Evolutionary conservation across 2,888 invertebrate genomes (phyloP), one percentile per base, ranked within the genome.

Genomic region (Phaedon cochleariae): DNA sequence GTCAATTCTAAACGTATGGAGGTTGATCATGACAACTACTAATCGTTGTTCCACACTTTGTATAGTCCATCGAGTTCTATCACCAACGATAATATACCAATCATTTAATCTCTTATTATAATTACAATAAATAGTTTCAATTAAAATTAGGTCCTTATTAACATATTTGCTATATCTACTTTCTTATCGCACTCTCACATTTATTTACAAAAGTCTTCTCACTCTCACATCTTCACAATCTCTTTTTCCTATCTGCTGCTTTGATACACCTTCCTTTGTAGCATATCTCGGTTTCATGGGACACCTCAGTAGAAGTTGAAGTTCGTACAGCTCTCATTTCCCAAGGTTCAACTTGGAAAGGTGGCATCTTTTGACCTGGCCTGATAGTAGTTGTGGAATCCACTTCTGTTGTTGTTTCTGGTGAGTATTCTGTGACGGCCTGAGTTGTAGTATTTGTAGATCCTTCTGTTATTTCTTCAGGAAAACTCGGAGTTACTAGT

Each of bases 251-350:
- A 41, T 81, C 78, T 59, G 75, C 79, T 29, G 85, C 85, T 84
- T 94, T 94, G 69, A 94, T 89, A 81, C 95, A 95, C 78, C 91
- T 90, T 12, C 95, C 95, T 79, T 92, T 89, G 81, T 92, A 95
- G 79, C 95, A 95, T 69, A 95, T 95, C 84, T 94, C 94, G 34
- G 94, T 94, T 87, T 94, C 93, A 73, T 94, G 91, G 12, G 93
- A 92, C 48, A 93, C 86, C 81, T 92, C 92, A 18, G 93, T 93
- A 1, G 92, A 92, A 77, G 91, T 92, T 1, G 93, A 92, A 0
- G 94, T 94, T 71, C 90, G 88, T 7, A 92, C 82, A 5, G 89
- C 86, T 85, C 10, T 85, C 83, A 71, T 87, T 84, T 81, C 85
- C 85, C 86, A 87, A 83, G 78, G 84, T 84, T 72, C 84, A 80